Evolutionary conservation across 2,888 invertebrate genomes (phyloP), one percentile per base, ranked within the genome.

Genomic region (Zootermopsis nevadensis): DNA sequence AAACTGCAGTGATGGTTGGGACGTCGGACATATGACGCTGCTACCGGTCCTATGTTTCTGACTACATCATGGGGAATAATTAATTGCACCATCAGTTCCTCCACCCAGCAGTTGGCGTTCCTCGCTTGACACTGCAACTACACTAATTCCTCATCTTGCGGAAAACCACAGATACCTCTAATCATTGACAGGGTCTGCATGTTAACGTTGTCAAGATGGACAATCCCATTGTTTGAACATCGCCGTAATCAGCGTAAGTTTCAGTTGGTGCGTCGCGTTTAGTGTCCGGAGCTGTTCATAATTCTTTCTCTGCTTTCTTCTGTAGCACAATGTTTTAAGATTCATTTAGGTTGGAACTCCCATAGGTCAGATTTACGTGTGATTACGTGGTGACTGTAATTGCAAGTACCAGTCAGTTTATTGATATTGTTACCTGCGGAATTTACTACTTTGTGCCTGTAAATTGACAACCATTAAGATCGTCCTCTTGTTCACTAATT

Each of bases 61-160:
- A 60, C 33, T 69, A 22, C 69, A 69, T 69, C 69, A 33, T 33
- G 33, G 31, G 1, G 33, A n/a, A 69, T 69, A 69, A 69, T 69
- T 69, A 69, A 69, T 69, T n/a, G 30, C 31, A 19, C 69, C 33
- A 31, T 27, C 27, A 27, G 8, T 6, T 10, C 7, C 60, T 60
- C n/a, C n/a, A n/a, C n/a, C n/a, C 15, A 60, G 15, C n/a, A 60
- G 4, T 69, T 22, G 69, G 33, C 22, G 69, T 19, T 4, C 69
- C 33, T 69, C 0, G 19, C 31, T 15, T 69, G 69, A 69, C 69
- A 1, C n/a, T 8, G 2, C n/a, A 15, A 60, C n/a, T 60, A 10
- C 33, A 2, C 24, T 30, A 27, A 31, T 67, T 31, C n/a, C 31
- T 67, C 67, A 27, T 31, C 67, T 67, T 8, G 7, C 67, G 30